Base-by-base conservation (phyloP, 2,113 vertebrate species). In the Tenebrosternarchus preto region DNA sequence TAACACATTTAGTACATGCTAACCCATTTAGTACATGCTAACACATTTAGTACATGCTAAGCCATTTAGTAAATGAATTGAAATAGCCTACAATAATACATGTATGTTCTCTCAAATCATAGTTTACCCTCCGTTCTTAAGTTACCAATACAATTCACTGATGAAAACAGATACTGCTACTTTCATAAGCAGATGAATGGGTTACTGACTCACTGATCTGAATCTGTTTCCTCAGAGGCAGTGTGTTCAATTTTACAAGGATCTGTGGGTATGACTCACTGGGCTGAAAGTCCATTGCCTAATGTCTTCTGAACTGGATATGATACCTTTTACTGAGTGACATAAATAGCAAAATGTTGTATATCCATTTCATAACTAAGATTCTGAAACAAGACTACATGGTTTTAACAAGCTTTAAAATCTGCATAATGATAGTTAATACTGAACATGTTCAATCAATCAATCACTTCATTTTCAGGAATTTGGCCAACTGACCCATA, bases 381-480 rank as follows among this genome's bases (percentile, higher is more conserved):
- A 25, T 67, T 19, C 19, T 57, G 7, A 33, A 31, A 53, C 39
- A 31, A 63, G 50, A 64, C 9, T 15, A 12, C 24, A 67, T 29
- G 39, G n/a, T n/a, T n/a, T n/a, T 53, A 64, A 8, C 57, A 46
- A 9, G 39, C 5, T 46, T 46, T 46, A 46, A 46, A 46, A 46
- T 31, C 39, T 36, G 12, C 27, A 57, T 74, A 39, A 80, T 43
- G 55, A 63, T 86, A 84, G 87, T 91, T 88, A 83, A 87, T 88
- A 90, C 86, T 82, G 39, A 46, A 9, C 39, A 46, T 46, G 39
- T 9, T 6, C 39, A 46, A 46, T 46, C 39, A 46, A 36, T 36
- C 33, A 36, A 36, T 36, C 33, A 2, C 39, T 46, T 46, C 5
- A 46, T 46, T 46, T 46, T 46, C 39, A 46, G 39, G 39, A 11